Conservation (phyloP, 2,797 vertebrate species). For the Pangasius mekongensis region DNA sequence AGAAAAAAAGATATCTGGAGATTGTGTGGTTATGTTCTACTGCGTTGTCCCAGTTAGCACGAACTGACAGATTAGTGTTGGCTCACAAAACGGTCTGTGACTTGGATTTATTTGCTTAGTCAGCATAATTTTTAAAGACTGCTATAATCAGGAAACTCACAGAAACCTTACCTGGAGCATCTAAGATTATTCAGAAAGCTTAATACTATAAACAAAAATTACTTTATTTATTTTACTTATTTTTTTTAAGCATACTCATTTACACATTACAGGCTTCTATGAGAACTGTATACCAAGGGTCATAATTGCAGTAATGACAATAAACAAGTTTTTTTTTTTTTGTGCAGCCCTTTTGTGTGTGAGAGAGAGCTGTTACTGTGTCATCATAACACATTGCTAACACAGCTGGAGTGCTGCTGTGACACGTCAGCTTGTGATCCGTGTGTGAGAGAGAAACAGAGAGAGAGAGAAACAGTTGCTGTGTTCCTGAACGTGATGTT, state of each 20-base stretch:
- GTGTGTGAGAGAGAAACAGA: not conserved
- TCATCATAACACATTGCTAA: slow-evolving; percentile 9
- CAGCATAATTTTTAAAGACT: not conserved
- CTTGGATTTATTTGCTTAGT: not conserved
- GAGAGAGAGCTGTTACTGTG: not conserved
- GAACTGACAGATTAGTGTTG: not conserved
- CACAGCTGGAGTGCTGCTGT: slow-evolving; percentile 30
- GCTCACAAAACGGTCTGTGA: not conserved
- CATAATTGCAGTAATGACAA: not conserved
- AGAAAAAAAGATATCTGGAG: not conserved
- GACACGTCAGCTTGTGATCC: slow-evolving; percentile 20
- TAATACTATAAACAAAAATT: not conserved
- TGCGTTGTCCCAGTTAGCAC: not conserved
- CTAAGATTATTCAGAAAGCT: not conserved
- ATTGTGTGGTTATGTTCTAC: not conserved
- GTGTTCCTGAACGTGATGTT: not conserved
- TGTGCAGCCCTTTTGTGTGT: not conserved
- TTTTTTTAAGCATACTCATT: not conserved
- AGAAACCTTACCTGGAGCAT: not conserved
- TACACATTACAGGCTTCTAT: not conserved
- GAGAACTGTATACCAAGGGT: not conserved
- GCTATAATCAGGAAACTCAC: not conserved
- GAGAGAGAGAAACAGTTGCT: not conserved
- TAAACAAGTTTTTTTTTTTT: not conserved
- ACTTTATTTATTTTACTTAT: too few species aligned